A percentile compares a stretch with the other conserved stretches of the same genome.
Conservation (phyloP, 2,888 invertebrate species). For the Parelbella ahira region DNA sequence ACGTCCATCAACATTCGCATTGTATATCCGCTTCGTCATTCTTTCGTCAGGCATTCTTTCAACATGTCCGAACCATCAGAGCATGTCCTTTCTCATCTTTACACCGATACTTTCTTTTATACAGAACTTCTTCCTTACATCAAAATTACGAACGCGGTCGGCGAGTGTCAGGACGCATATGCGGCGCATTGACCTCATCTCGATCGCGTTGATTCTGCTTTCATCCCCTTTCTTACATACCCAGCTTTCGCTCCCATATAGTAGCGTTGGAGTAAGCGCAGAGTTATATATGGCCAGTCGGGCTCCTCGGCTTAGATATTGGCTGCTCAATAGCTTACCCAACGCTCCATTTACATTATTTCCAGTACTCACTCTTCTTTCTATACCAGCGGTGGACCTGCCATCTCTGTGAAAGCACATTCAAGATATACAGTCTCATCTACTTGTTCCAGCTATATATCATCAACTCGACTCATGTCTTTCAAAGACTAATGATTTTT, state of each 20-base stretch:
- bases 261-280: constrained; percentile 5
- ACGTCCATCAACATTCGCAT: no score
- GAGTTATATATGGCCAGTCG: constrained; percentile 4
- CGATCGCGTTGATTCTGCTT: constrained; percentile 9
- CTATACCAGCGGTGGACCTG: constrained; percentile 4
- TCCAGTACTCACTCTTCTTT: constrained; percentile 2
- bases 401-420: constrained; percentile 10
- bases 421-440: constrained; percentile 8
- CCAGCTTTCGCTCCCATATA: constrained; percentile 14
- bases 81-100: no score
- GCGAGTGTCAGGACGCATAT: constrained; percentile 3
- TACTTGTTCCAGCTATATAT: constrained; percentile 7
- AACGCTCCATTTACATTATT: constrained; percentile 11
- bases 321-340: not conserved
- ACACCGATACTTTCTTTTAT: constrained; percentile 6
- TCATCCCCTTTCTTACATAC: constrained; percentile 9
- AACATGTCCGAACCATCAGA: no score
- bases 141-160: constrained; percentile 1
- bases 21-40: no score
- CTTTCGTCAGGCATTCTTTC: no score
- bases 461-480: constrained; percentile 4
- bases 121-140: not conserved
- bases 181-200: not conserved
- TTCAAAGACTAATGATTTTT: constrained; percentile 7
- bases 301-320: not conserved